Evolutionary conservation across 2,797 vertebrate genomes (phyloP).

Genomic region (Brotogeris chrysoptera): DNA sequence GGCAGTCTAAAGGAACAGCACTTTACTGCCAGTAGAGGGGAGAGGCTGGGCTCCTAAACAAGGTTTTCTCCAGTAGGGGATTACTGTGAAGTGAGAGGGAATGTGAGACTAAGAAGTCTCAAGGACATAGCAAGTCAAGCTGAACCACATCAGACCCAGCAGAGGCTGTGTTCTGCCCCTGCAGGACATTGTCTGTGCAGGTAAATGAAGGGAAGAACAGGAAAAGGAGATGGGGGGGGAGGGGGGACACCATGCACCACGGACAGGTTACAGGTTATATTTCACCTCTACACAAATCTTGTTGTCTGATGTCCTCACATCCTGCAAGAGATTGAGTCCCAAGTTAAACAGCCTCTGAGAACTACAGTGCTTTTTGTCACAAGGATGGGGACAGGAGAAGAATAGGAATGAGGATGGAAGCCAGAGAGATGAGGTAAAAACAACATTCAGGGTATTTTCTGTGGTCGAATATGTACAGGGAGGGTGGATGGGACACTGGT

Average conservation of each 20-base stretch:
- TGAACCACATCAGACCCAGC: neutral
- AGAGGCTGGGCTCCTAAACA: neutral
- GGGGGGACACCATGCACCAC: rapidly evolving
- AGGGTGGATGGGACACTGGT: neutral
- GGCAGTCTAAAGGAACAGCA: neutral
- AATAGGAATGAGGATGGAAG: neutral
- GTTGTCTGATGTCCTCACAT: neutral
- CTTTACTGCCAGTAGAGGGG: neutral
- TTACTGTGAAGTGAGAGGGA: neutral
- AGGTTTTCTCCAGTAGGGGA: neutral
- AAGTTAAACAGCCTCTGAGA: neutral
- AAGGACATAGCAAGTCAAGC: neutral
- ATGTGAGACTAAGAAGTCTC: neutral
- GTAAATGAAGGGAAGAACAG: neutral
- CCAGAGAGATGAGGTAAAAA: neutral
- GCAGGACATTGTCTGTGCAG: neutral
- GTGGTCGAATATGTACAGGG: neutral
- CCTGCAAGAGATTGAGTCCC: neutral
- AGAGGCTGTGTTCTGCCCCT: neutral
- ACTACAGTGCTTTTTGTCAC: neutral
- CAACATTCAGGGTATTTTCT: neutral
- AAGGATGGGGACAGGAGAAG: neutral
- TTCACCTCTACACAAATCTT: neutral
- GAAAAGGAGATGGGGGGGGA: too few relatives aligned
- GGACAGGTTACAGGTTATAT: neutral